phyloP scores from a whole-genome alignment of 2,888 invertebrate genomes.

The Gari tellinella region DNA sequence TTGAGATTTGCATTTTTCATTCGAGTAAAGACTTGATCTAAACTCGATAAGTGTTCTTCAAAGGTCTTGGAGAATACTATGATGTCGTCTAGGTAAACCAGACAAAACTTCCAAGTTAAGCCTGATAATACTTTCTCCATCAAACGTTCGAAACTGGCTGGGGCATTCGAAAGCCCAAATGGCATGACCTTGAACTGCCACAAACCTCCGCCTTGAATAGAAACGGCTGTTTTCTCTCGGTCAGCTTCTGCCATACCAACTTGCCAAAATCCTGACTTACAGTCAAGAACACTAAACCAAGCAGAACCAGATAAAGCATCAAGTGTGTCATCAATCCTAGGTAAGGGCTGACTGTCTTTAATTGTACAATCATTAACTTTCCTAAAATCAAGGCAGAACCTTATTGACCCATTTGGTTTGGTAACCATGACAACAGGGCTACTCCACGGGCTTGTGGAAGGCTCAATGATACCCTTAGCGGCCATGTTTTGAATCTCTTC shows the following conservation, averaged over 20 bases:
- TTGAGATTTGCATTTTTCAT: slow-evolving; percentile 5
- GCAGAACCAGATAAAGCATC: slow-evolving; percentile 36
- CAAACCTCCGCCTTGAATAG: slow-evolving; percentile 25
- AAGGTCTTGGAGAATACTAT: slow-evolving; percentile 39
- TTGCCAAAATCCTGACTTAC: slow-evolving; percentile 36
- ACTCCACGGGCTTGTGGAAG: no score
- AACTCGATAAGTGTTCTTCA: no score
- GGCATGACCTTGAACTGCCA: slow-evolving; percentile 47
- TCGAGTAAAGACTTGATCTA: no score
- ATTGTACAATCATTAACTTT: no score
- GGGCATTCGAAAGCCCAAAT: slow-evolving; percentile 43
- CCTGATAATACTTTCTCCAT: slow-evolving; percentile 36
- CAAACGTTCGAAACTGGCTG: slow-evolving; percentile 37
- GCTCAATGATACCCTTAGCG: no score
- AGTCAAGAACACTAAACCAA: slow-evolving; percentile 43
- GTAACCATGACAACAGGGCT: no score
- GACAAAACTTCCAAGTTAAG: slow-evolving; percentile 32
- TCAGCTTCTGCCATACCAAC: slow-evolving; percentile 30
- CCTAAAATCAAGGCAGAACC: no score
- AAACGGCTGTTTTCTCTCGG: slow-evolving; percentile 31
- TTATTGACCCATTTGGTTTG: no score
- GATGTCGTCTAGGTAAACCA: slow-evolving; percentile 48
- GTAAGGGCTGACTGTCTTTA: slow-evolving; percentile 49
- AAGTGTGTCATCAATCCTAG: slow-evolving; percentile 42
- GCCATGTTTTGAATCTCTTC: no score